Percentiles rank a stretch among this genome's conserved stretches.
phyloP scores from a whole-genome alignment of 1,140 invertebrate genomes.

The Oppia nitens region DNA sequence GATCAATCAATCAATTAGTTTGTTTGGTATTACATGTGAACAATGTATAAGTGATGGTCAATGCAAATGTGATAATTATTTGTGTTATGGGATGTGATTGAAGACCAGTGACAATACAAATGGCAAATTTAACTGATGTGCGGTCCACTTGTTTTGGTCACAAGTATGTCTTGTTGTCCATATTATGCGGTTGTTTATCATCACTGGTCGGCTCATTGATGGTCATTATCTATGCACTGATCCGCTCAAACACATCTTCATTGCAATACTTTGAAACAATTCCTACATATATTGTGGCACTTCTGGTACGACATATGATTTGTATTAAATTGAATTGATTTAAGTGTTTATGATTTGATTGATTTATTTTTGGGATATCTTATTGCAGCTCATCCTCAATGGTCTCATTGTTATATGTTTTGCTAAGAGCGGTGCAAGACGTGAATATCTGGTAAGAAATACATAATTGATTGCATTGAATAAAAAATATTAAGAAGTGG shows the following conservation, averaged over 20 bases:
- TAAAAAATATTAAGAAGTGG: background rate
- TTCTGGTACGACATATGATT: constrained; percentile 32
- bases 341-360: background rate
- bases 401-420: constrained; percentile 66
- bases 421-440: constrained; percentile 59
- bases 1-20: background rate
- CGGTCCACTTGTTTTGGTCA: background rate
- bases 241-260: constrained; percentile 57
- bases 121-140: background rate
- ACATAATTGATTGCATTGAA: background rate
- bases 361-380: constrained; percentile 16
- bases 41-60: background rate
- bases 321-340: background rate
- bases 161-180: constrained; percentile 58
- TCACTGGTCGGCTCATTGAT: constrained; percentile 53
- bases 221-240: constrained; percentile 51
- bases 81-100: background rate
- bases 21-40: background rate
- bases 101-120: background rate
- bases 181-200: constrained; percentile 49
- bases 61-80: background rate
- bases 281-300: constrained; percentile 58
- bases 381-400: constrained; percentile 48
- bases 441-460: constrained; percentile 48
- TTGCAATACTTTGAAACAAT: constrained; percentile 66